These are phyloP conservation scores for Scaptomyza reducta DNA, from an alignment of 2,888 invertebrate species.

Conservation along the genomic window DNA sequence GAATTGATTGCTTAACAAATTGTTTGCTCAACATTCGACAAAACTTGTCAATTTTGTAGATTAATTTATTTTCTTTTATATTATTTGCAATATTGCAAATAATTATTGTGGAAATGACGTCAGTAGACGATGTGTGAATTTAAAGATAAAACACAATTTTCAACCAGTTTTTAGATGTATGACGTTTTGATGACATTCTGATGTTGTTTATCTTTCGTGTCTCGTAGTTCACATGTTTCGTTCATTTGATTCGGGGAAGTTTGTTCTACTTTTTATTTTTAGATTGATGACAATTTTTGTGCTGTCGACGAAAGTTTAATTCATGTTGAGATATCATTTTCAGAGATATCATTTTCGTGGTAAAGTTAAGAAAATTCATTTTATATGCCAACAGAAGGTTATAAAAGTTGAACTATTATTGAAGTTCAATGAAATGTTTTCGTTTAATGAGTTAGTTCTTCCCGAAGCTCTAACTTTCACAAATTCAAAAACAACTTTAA, in stretches of 20 bases:
- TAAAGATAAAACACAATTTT: constrained; percentile 27
- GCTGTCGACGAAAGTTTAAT: constrained; percentile 3
- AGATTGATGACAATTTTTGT: background rate
- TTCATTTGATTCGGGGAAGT: constrained; percentile 37
- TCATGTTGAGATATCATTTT: background rate
- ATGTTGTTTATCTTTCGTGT: background rate
- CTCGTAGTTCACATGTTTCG: constrained; percentile 19
- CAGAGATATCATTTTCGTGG: too few species aligned
- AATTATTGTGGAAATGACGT: constrained; percentile 35
- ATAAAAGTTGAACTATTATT: too few species aligned
- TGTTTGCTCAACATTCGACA: constrained; percentile 13
- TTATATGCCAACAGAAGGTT: too few species aligned
- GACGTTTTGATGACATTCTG: background rate
- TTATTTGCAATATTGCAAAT: constrained; percentile 10
- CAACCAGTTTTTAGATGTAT: constrained; percentile 6
- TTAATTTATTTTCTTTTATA: background rate
- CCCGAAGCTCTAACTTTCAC: too few species aligned
- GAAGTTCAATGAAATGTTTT: too few species aligned
- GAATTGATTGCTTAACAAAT: background rate
- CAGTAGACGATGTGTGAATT: constrained; percentile 39
- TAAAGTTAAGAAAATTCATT: too few species aligned
- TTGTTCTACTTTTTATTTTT: constrained; percentile 19
- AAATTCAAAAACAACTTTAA: too few species aligned
- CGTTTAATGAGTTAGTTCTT: too few species aligned
- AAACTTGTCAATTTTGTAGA: background rate